Evolutionary conservation across 2,888 invertebrate genomes (phyloP).

Genomic region (Sarcophaga rosellei): DNA sequence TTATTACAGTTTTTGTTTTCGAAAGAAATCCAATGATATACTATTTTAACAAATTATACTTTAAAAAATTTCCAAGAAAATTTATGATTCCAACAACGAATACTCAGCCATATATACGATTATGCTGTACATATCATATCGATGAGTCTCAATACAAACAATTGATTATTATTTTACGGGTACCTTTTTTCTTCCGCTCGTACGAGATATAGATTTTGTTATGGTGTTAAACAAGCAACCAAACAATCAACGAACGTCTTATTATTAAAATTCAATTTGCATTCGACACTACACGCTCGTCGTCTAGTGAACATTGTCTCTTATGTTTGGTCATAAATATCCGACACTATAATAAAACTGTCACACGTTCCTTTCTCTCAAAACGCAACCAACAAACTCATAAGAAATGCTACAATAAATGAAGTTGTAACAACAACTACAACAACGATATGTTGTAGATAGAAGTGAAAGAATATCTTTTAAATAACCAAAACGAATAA

Average conservation of each 20-base stretch:
- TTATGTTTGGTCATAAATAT: slow-evolving; percentile 30
- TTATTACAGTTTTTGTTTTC: too few species aligned
- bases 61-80: too few species aligned
- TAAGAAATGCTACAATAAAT: slow-evolving; percentile 15
- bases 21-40: too few species aligned
- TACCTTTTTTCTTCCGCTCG: background rate
- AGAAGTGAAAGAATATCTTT: background rate
- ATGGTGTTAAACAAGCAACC: background rate
- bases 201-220: slow-evolving; percentile 35
- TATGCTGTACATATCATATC: slow-evolving; percentile 17
- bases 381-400: background rate
- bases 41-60: too few species aligned
- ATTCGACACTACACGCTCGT: slow-evolving; percentile 39
- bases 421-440: background rate
- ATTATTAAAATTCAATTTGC: slow-evolving; percentile 63
- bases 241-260: slow-evolving; percentile 9
- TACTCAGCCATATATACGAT: background rate
- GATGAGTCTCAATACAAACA: slow-evolving; percentile 47
- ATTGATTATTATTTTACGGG: slow-evolving; percentile 40
- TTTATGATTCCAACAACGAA: slow-evolving; percentile 10
- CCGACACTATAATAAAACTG: slow-evolving; percentile 55
- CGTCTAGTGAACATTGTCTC: slow-evolving; percentile 21
- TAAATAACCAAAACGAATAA: background rate
- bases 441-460: background rate
- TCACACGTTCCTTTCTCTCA: slow-evolving; percentile 30